These are phyloP conservation scores for Atherinomorus stipes DNA, from an alignment of 2,113 vertebrate genomes.

Conservation along the genomic window DNA sequence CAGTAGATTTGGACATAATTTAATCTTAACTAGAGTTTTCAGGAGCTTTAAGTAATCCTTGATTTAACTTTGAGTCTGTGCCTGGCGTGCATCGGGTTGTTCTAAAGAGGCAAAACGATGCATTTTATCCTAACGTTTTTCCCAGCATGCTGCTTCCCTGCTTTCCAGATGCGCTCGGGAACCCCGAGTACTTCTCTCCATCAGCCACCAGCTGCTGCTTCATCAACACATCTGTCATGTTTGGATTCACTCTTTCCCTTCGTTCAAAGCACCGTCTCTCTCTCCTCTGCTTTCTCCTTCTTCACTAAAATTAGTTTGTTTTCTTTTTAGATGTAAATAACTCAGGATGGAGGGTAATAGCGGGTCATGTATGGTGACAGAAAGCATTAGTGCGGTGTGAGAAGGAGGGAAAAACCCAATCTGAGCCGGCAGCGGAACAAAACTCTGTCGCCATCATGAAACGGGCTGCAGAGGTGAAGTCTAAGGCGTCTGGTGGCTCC, in stretches of 20 bases:
- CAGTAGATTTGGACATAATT: no score
- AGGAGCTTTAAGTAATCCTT: no score
- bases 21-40: no score
- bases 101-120: no score
- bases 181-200: conserved; percentile 15
- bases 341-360: conserved; percentile 2
- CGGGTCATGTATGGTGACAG: conserved; percentile 7
- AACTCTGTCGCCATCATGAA: conserved; percentile 14
- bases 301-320: not conserved
- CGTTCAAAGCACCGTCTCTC: not conserved
- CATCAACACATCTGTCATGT: conserved; percentile 5
- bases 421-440: conserved; percentile 24
- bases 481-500: conserved; percentile 65
- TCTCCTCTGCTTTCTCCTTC: not conserved
- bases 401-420: not conserved
- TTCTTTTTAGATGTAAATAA: conserved; percentile 1
- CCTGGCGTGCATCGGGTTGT: no score
- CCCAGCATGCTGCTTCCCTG: not conserved
- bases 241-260: conserved; percentile 7
- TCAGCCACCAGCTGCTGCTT: conserved; percentile 19
- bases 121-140: no score
- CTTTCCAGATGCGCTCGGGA: conserved; percentile 25
- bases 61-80: no score
- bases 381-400: not conserved
- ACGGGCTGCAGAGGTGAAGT: conserved; percentile 31